Percentiles rank a stretch among this genome's conserved stretches.
These are phyloP conservation scores for Dicycla oo DNA, from an alignment of 2,888 invertebrate species.

Conservation along the genomic window DNA sequence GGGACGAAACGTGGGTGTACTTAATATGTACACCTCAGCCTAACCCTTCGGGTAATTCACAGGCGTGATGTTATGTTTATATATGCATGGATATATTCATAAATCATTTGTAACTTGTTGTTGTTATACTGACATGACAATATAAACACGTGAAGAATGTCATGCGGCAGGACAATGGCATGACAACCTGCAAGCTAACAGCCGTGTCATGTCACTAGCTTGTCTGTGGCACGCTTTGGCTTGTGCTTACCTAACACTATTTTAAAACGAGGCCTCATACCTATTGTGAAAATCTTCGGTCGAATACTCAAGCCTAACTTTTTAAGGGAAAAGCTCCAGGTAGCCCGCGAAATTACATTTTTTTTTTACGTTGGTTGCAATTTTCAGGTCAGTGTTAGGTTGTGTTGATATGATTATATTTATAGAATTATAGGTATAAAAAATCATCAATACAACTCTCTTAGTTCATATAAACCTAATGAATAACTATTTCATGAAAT, in stretches of 20 bases:
- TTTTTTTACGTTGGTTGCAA: no score
- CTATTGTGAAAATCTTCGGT: not conserved
- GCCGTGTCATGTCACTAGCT: slow-evolving; percentile 27
- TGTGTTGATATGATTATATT: no score
- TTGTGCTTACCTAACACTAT: slow-evolving; percentile 34
- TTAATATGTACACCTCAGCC: not conserved
- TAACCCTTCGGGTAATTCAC: not conserved
- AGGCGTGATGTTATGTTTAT: not conserved
- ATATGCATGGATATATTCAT: slow-evolving; percentile 2
- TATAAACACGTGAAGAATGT: slow-evolving; percentile 20
- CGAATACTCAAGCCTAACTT: not conserved
- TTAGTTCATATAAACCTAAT: no score
- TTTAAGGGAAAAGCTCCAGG: no score
- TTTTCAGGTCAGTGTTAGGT: no score
- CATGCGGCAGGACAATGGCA: slow-evolving; percentile 27
- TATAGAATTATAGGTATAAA: no score
- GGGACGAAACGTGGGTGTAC: no score
- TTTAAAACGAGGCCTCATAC: slow-evolving; percentile 9
- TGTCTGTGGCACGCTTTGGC: slow-evolving; percentile 8
- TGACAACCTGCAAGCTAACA: slow-evolving; percentile 30
- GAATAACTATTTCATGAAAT: no score
- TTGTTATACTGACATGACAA: slow-evolving; percentile 20
- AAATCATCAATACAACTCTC: no score
- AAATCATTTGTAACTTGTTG: slow-evolving; percentile 28
- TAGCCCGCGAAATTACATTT: no score